Evolutionary conservation across 2,888 invertebrate species (phyloP).

Genomic region (Idaea dimidiata): DNA sequence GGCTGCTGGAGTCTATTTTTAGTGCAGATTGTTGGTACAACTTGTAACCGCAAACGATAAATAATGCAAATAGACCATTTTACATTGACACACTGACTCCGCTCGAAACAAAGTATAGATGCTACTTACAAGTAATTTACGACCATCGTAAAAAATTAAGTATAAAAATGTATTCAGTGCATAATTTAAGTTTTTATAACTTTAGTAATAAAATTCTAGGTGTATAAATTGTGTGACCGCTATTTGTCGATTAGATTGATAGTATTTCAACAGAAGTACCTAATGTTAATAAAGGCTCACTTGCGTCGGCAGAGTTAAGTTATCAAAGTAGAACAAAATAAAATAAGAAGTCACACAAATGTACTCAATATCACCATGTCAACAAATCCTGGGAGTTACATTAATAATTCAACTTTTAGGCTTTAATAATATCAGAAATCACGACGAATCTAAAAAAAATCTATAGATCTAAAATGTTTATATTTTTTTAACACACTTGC

Average conservation of each 20-base stretch:
- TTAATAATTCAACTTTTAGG: no score
- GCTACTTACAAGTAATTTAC: conserved; percentile 10
- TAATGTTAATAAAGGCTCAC: conserved; percentile 6
- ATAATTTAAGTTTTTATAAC: neutral
- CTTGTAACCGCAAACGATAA: conserved; percentile 57
- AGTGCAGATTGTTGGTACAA: conserved; percentile 58
- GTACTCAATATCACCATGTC: no score
- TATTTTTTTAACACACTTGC: no score
- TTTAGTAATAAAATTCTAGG: neutral
- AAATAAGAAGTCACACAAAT: no score
- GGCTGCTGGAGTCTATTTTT: conserved; percentile 59
- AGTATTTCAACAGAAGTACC: neutral
- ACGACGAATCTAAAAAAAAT: no score
- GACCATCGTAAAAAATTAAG: conserved; percentile 3
- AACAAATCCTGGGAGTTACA: no score
- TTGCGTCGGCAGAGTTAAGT: no score
- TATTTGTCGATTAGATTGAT: neutral
- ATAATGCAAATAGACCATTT: conserved; percentile 57
- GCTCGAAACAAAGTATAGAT: conserved; percentile 29
- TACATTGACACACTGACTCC: conserved; percentile 41
- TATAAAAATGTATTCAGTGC: neutral
- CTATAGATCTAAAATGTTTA: no score
- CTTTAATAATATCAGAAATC: no score
- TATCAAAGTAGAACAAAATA: no score
- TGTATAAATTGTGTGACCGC: neutral